Evolutionary conservation across 1,140 invertebrate species (phyloP), one percentile per base, ranked within the genome.

Genomic region (Melipona quadrifasciata): DNA sequence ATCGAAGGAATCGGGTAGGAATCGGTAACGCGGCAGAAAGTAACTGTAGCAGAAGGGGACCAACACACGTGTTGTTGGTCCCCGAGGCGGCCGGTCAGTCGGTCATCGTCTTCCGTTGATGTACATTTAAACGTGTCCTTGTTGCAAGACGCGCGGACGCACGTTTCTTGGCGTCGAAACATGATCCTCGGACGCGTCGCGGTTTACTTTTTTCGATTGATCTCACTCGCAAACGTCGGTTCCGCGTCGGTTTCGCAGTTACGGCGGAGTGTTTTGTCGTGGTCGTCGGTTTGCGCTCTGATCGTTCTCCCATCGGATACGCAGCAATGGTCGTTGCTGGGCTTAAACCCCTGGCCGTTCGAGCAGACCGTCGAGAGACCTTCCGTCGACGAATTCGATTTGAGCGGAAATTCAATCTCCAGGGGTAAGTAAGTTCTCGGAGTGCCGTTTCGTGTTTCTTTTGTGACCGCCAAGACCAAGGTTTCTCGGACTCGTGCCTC

Each of bases 351-450:
- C 17, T 89, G 88, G 88, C 34, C 77, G 65, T 47, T 0, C 39
- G 64, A 34, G 39, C 79, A 72, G 11, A 34, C 19, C 14, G 17
- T 24, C 14, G 61, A 70, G 21, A 78, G 39, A 67, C 65, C 77
- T 5, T 67, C 64, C 14, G 39, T 47, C 39, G 21, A 86, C 16
- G 58, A 53, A 16, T 31, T 75, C 27, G 71, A 82, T 68, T 78
- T 34, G 24, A 67, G 58, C 39, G 27, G 8, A n/a, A 71, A 68
- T 83, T 64, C 71, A 79, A 76, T 77, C 67, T 83, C 87, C 1
- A 86, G 87, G 72, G 87, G 88, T 89, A 74, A 89, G 88, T 89
- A 74, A 89, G 87, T 75, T 39, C 11, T 10, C 31, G 14, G 57
- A 64, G 55, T 73, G 70, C 21, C 58, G 19, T 61, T 57, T 47